Evolutionary conservation across 2,888 invertebrate species (phyloP).

Genomic region (Harpagoxenus sublaevis): DNA sequence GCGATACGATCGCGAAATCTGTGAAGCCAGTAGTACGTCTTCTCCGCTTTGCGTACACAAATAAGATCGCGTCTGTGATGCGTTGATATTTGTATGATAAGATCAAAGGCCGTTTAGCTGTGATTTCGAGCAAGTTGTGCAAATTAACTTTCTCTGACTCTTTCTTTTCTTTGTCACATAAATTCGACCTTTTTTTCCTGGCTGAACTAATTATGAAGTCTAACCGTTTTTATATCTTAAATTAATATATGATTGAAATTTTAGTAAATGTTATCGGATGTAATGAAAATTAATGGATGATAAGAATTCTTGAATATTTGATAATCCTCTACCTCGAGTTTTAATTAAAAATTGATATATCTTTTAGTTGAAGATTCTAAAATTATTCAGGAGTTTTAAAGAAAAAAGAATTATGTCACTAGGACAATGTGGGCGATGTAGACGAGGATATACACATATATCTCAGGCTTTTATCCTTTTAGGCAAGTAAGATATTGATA

Average conservation of each 20-base stretch:
- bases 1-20: conserved; percentile 15
- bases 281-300: neutral
- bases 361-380: neutral
- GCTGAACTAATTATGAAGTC: neutral
- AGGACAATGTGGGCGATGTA: neutral
- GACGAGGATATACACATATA: neutral
- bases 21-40: neutral
- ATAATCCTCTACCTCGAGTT: neutral
- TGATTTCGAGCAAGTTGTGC: neutral
- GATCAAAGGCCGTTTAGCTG: neutral
- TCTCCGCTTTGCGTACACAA: neutral
- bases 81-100: neutral
- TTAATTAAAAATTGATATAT: conserved; percentile 26
- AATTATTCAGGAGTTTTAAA: conserved; percentile 30
- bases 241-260: conserved; percentile 10
- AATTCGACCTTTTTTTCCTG: neutral
- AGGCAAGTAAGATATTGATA: conserved; percentile 22
- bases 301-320: conserved; percentile 5
- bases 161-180: neutral
- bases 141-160: neutral
- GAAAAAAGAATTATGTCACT: conserved; percentile 10
- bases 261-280: conserved; percentile 2
- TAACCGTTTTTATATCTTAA: neutral
- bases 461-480: conserved; percentile 14
- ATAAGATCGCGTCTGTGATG: neutral